A percentile compares a stretch with the other conserved stretches of the same genome.
Evolutionary conservation across 2,888 invertebrate species (phyloP).

Genomic region (Eupithecia vulgata): DNA sequence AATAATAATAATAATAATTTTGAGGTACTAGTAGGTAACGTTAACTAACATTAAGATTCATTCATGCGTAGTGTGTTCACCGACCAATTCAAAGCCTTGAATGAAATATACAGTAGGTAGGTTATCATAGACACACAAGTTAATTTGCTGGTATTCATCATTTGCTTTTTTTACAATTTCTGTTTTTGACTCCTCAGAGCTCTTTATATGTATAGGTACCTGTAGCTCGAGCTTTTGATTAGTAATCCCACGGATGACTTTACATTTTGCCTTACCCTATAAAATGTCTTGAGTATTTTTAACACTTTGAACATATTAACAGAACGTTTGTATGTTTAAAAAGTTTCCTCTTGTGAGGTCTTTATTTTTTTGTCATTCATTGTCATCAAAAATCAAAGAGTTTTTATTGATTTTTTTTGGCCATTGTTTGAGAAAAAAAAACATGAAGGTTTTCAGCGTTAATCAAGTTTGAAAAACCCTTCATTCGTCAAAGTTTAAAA

Average conservation of each 20-base stretch:
- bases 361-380: neutral
- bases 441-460: neutral
- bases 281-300: neutral
- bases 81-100: constrained; percentile 38
- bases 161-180: neutral
- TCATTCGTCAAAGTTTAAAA: constrained; percentile 10
- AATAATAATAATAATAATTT: no score
- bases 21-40: neutral
- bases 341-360: neutral
- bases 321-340: neutral
- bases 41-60: constrained; percentile 2
- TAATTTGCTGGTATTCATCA: neutral
- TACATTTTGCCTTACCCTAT: neutral
- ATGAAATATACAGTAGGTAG: constrained; percentile 3
- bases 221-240: neutral
- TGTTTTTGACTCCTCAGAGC: neutral
- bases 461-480: neutral
- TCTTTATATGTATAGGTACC: no score
- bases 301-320: neutral
- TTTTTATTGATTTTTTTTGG: neutral
- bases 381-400: neutral
- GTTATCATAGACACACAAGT: neutral
- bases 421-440: neutral
- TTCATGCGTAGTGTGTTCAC: constrained; percentile 39
- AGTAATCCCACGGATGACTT: neutral